Base-by-base conservation (phyloP, 2,113 vertebrate species). In the Salvelinus fontinalis region DNA sequence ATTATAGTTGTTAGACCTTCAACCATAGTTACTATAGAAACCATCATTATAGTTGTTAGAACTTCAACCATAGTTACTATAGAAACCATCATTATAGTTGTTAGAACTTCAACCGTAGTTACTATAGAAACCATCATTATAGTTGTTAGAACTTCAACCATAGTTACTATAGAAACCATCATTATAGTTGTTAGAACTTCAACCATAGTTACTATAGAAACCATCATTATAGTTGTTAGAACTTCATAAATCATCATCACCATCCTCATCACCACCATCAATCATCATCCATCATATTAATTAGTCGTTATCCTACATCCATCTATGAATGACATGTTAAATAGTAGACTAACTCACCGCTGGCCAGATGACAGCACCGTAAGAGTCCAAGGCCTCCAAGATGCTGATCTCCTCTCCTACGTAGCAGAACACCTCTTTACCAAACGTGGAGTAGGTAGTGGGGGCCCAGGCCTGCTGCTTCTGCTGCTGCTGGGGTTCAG, bases 361-460 rank as follows among this genome's bases (percentile, higher is more conserved):
- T 68, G 92, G 92, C 92, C 91, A 92, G 80, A 91, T 89, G 66
- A 90, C 73, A 1, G 82, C 89, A 65, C 91, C 92, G 13, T 69
- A 93, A 13, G 81, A 84, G 72, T 91, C 91, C 8, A 89, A 75
- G 31, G 89, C 79, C 59, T 94, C 92, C 22, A 81, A 73, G 70
- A 94, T 92, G 60, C 71, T 27, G 3, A 94, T 93, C 20, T 91
- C 88, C 13, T 91, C 60, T 2, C 89, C 90, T 24, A 49, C 84
- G 1, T 89, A 93, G 71, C 84, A 74, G 77, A 91, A 91, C 20
- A 87, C 22, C 16, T 93, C 91, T 84, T 76, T 90, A 20, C 2
- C 11, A 0, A 70, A 3, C 6, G 16, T 22, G 70, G 0, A 68
- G 12, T 67, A 34, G 3, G 73, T 1, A 2, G 3, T 62, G 27